Conservation (phyloP, 1,140 invertebrate species). For the Antheraea pernyi region DNA sequence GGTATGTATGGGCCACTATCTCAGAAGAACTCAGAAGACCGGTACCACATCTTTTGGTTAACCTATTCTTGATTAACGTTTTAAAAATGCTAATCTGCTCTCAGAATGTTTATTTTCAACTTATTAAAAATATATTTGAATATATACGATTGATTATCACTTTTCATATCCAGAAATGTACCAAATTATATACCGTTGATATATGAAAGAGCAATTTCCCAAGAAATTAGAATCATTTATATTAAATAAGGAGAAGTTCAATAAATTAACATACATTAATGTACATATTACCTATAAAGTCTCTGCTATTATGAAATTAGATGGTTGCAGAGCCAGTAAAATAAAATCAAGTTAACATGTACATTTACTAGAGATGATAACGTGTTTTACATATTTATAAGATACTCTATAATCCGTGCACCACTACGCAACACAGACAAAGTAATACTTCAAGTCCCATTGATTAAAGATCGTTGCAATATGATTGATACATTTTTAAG, state of each 20-base stretch:
- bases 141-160: neutral
- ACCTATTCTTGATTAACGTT: neutral
- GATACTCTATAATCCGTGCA: too few relatives aligned
- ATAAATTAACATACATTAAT: neutral
- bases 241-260: neutral
- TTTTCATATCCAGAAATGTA: neutral
- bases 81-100: neutral
- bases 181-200: neutral
- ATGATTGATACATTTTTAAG: too few relatives aligned
- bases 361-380: too few relatives aligned
- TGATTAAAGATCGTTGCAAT: too few relatives aligned
- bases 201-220: neutral
- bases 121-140: neutral
- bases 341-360: too few relatives aligned
- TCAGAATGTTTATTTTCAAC: neutral
- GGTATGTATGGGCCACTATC: conserved; percentile 33
- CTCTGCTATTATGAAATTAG: neutral
- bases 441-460: too few relatives aligned
- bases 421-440: too few relatives aligned
- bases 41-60: conserved; percentile 18
- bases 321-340: too few relatives aligned
- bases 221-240: neutral
- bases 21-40: conserved; percentile 8
- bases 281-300: neutral
- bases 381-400: too few relatives aligned